Evolutionary conservation across 2,797 vertebrate genomes (phyloP).

Genomic region (Hylomyscus alleni): DNA sequence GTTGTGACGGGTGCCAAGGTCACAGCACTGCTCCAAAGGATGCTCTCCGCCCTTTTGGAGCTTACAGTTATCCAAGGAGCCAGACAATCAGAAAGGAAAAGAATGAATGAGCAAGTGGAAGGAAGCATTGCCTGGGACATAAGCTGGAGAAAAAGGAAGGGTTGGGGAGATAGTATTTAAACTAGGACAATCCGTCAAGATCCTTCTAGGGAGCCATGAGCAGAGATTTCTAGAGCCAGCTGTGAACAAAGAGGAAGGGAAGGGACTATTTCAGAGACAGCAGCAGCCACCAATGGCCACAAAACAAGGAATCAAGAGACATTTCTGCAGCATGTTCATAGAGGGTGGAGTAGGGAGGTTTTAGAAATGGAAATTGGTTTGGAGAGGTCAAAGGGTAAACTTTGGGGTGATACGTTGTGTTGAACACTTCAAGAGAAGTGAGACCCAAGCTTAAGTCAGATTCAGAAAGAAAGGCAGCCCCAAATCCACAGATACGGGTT

Average conservation of each 20-base stretch:
- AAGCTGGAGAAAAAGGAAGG: background rate
- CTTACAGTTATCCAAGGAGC: background rate
- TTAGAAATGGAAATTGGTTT: background rate
- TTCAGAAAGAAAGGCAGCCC: background rate
- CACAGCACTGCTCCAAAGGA: background rate
- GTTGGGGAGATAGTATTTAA: fast-evolving
- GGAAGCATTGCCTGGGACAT: background rate
- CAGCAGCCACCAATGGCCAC: background rate
- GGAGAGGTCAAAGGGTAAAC: background rate
- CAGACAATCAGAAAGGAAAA: background rate
- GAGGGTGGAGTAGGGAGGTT: background rate
- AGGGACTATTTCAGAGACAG: background rate
- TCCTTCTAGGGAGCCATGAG: background rate
- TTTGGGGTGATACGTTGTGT: background rate
- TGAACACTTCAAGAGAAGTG: background rate
- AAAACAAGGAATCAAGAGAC: background rate
- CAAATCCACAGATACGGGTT: background rate
- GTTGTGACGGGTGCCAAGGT: background rate
- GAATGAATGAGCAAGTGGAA: background rate
- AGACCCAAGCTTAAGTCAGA: background rate
- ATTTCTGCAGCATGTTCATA: background rate
- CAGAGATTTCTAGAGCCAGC: background rate
- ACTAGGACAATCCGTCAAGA: background rate
- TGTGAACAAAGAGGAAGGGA: background rate
- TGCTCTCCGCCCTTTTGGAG: background rate